Evolutionary conservation across 2,797 vertebrate species (phyloP).

Genomic region (Jordanella pulchra): DNA sequence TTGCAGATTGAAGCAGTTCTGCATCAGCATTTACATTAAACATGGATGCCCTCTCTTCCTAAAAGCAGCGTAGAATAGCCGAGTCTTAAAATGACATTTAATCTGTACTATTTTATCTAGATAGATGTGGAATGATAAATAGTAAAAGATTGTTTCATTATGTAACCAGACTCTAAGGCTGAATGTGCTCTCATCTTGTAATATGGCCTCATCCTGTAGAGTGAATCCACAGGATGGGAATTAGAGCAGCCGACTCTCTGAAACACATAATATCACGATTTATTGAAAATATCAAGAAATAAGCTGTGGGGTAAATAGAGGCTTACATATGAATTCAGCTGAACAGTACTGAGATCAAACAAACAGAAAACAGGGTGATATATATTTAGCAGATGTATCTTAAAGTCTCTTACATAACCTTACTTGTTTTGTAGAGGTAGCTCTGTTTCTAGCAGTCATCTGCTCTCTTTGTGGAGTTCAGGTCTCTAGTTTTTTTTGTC

Average conservation of each 20-base stretch:
- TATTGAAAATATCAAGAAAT: neutral
- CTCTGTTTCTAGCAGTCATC: neutral
- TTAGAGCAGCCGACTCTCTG: neutral
- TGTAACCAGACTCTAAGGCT: neutral
- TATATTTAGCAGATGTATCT: neutral
- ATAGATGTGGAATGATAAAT: neutral
- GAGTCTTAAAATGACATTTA: neutral
- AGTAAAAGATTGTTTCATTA: neutral
- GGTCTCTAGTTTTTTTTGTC: neutral
- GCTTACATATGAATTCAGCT: neutral
- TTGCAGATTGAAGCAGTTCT: neutral
- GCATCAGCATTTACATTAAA: neutral
- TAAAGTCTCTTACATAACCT: neutral
- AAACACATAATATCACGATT: constrained; percentile 3
- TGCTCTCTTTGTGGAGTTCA: neutral
- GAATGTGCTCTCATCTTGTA: neutral
- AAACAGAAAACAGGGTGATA: neutral
- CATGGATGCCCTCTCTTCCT: neutral
- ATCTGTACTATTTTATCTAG: neutral
- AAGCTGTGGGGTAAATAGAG: neutral
- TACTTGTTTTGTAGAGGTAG: neutral
- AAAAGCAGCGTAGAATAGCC: neutral
- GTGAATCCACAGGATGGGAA: constrained; percentile 4
- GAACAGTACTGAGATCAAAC: neutral
- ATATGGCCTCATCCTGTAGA: constrained; percentile 13